Percentiles rank a stretch among this genome's conserved stretches.
Conservation (phyloP, 30 jellyfish, hydroid and myxozoan genomes). For the Calvadosia cruxmelitensis region DNA sequence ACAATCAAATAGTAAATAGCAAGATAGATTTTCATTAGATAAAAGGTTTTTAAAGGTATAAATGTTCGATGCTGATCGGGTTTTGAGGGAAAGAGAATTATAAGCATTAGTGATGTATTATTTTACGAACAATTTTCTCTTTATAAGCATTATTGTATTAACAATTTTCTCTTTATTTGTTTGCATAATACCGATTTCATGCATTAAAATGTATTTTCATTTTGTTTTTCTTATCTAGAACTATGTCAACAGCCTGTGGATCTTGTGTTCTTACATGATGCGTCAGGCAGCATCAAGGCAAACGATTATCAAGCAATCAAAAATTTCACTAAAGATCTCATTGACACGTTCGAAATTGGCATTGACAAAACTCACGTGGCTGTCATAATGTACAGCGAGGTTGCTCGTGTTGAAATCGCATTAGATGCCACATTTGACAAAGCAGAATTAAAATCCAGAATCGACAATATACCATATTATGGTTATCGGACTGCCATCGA, state of each 20-base stretch:
- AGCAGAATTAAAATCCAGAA: constrained; percentile 25
- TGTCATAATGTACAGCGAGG: constrained; percentile 52
- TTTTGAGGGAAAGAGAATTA: too few species aligned
- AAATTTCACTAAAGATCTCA: constrained; percentile 59
- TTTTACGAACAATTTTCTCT: neutral
- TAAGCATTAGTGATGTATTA: neutral
- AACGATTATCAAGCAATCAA: constrained; percentile 55
- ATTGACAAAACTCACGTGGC: constrained; percentile 67
- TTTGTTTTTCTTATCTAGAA: neutral
- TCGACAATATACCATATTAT: constrained; percentile 40
- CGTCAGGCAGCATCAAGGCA: constrained; percentile 72
- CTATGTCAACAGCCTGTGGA: constrained; percentile 47
- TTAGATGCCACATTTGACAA: constrained; percentile 76
- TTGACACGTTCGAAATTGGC: constrained; percentile 47
- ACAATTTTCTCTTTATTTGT: too few species aligned
- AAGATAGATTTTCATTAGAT: too few species aligned
- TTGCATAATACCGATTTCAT: too few species aligned
- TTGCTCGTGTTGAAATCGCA: constrained; percentile 63
- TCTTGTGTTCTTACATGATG: constrained; percentile 66
- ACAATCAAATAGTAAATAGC: too few species aligned
- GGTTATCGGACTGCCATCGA: constrained; percentile 88
- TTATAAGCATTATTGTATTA: neutral
- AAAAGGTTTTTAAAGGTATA: too few species aligned
- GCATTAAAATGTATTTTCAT: too few species aligned
- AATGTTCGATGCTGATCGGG: too few species aligned